Evolutionary conservation across 2,888 invertebrate genomes (phyloP).

Genomic region (Ophioninae sp.): DNA sequence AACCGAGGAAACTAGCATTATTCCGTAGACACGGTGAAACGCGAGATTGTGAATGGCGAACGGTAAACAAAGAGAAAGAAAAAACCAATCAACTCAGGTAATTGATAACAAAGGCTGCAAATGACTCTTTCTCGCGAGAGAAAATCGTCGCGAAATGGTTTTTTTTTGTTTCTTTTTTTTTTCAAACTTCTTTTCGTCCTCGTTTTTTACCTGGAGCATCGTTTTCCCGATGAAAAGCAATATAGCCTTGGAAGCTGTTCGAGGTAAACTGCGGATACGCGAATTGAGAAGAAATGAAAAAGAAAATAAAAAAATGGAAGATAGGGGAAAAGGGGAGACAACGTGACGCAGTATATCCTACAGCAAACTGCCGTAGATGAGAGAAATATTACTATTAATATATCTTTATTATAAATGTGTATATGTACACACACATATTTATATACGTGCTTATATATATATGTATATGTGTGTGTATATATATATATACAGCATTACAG

Average conservation of each 20-base stretch:
- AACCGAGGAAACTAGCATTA: slow-evolving; percentile 45
- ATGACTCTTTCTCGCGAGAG: slow-evolving; percentile 28
- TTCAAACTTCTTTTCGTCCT: slow-evolving; percentile 26
- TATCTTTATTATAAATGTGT: slow-evolving; percentile 46
- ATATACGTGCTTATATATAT: slow-evolving; percentile 52
- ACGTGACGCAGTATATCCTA: slow-evolving; percentile 62
- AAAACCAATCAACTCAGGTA: slow-evolving; percentile 70
- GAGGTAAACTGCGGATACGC: slow-evolving; percentile 53
- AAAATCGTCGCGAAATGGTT: slow-evolving; percentile 34
- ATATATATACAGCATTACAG: slow-evolving; percentile 39
- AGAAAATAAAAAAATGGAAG: slow-evolving; percentile 12
- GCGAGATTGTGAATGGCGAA: slow-evolving; percentile 31
- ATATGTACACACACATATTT: slow-evolving; percentile 37
- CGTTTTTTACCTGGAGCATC: slow-evolving; percentile 40
- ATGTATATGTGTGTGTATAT: slow-evolving; percentile 35
- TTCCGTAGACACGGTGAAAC: slow-evolving; percentile 20
- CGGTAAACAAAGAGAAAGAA: slow-evolving; percentile 15
- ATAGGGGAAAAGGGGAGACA: slow-evolving; percentile 22
- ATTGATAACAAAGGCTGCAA: slow-evolving; percentile 55
- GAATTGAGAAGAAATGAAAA: slow-evolving; percentile 43
- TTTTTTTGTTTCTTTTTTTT: slow-evolving; percentile 27
- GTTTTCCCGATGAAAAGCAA: slow-evolving; percentile 45
- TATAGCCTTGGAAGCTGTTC: slow-evolving; percentile 47
- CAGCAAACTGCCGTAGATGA: slow-evolving; percentile 63
- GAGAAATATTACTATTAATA: slow-evolving; percentile 63